phyloP scores from a whole-genome alignment of 2,888 invertebrate genomes.

The Cheilosia grossa region DNA sequence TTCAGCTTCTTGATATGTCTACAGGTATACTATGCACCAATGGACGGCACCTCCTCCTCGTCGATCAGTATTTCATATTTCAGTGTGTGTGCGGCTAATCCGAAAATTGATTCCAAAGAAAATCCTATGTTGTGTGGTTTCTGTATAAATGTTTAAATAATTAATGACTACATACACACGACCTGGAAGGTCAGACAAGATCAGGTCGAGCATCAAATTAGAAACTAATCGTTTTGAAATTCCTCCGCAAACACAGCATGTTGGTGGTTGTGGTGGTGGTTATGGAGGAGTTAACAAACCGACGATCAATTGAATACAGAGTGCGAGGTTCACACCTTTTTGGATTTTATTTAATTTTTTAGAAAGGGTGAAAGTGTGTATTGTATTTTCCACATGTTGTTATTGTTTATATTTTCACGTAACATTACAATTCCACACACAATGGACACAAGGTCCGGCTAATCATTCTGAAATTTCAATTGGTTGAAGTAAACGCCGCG shows the following conservation, averaged over 20 bases:
- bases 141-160: conserved; percentile 72
- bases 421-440: conserved; percentile 43
- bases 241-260: conserved; percentile 55
- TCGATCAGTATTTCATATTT: not conserved
- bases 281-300: conserved; percentile 19
- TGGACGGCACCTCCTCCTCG: conserved; percentile 15
- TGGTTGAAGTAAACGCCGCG: not conserved
- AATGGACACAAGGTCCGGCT: conserved; percentile 25
- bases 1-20: conserved; percentile 2
- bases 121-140: conserved; percentile 58
- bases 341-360: not conserved
- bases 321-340: conserved; percentile 51
- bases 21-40: conserved; percentile 17
- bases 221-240: conserved; percentile 72
- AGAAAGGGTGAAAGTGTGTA: conserved; percentile 67
- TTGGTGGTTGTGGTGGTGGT: not conserved
- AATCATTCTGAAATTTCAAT: conserved; percentile 2
- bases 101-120: conserved; percentile 66
- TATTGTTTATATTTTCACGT: conserved; percentile 64
- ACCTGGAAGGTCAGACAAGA: conserved; percentile 70
- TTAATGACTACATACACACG: conserved; percentile 63
- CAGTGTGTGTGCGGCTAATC: conserved; percentile 46
- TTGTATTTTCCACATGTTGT: conserved; percentile 6
- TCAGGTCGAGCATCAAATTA: conserved; percentile 72
- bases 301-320: conserved; percentile 22